A percentile compares a stretch with the other conserved stretches of the same genome.
Conservation (phyloP, 2,113 vertebrate genomes). For the Stegostoma tigrinum region DNA sequence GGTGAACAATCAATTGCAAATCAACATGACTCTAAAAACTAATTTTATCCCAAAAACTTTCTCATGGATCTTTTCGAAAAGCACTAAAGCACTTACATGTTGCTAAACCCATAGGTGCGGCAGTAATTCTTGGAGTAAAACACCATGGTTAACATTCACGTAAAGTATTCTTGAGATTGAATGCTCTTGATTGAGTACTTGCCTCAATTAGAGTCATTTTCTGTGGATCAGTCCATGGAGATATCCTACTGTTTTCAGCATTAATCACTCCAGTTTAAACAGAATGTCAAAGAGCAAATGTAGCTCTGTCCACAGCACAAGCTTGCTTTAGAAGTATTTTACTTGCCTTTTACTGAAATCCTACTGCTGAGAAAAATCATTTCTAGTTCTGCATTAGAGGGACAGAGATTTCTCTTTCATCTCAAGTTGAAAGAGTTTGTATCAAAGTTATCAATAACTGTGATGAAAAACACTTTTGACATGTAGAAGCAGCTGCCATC, state of each 20-base stretch:
- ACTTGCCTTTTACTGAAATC: neutral
- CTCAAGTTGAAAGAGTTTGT: slow-evolving; percentile 21
- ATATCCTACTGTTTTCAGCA: slow-evolving; percentile 14
- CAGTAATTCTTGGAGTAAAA: neutral
- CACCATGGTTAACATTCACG: neutral
- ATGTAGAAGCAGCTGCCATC: slow-evolving; percentile 25
- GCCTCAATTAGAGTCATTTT: neutral
- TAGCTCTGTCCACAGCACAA: neutral
- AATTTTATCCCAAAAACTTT: neutral
- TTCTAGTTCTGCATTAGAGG: too few relatives aligned
- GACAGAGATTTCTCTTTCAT: slow-evolving; percentile 26
- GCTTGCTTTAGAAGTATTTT: neutral
- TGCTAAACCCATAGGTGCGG: neutral
- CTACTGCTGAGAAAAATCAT: neutral
- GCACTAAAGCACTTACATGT: neutral
- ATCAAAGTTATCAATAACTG: slow-evolving; percentile 30
- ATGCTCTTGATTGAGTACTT: neutral
- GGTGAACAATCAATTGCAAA: neutral
- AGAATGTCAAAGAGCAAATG: neutral
- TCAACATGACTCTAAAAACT: neutral
- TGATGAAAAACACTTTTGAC: slow-evolving; percentile 26
- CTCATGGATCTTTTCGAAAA: neutral
- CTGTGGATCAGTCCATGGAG: neutral
- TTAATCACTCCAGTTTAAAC: neutral
- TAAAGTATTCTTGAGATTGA: neutral